These are phyloP conservation scores for Clarias magur DNA, from an alignment of 2,113 vertebrate species.

Conservation along the genomic window DNA sequence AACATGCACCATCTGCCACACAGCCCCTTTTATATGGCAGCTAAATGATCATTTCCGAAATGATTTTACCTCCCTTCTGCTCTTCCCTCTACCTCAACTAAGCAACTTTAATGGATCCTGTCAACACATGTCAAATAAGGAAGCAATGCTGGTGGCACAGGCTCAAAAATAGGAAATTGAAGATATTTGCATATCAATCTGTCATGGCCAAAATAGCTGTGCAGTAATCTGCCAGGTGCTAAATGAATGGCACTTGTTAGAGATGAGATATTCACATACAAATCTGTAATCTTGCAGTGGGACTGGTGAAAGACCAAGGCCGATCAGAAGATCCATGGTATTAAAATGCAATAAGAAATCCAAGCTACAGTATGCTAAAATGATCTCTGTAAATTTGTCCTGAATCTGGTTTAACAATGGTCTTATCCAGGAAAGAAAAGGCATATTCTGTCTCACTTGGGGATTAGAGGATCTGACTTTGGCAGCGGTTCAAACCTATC, in stretches of 20 bases:
- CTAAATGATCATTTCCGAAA: slow-evolving; percentile 40
- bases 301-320: slow-evolving; percentile 63
- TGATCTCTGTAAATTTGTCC: slow-evolving; percentile 55
- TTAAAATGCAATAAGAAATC: slow-evolving; percentile 68
- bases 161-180: slow-evolving; percentile 51
- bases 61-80: slow-evolving; percentile 23
- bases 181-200: slow-evolving; percentile 62
- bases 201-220: slow-evolving; percentile 60
- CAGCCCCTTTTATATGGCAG: slow-evolving; percentile 37
- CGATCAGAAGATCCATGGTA: slow-evolving; percentile 59
- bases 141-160: slow-evolving; percentile 42
- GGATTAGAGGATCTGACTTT: slow-evolving; percentile 40
- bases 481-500: slow-evolving; percentile 49
- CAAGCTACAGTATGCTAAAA: slow-evolving; percentile 42
- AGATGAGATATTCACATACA: slow-evolving; percentile 68
- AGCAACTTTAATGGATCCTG: slow-evolving; percentile 22
- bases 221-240: slow-evolving; percentile 58
- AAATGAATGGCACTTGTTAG: slow-evolving; percentile 62
- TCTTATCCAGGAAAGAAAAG: slow-evolving; percentile 59
- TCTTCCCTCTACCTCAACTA: slow-evolving; percentile 28
- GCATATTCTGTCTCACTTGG: slow-evolving; percentile 39
- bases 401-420: slow-evolving; percentile 65
- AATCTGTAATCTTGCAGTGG: slow-evolving; percentile 62
- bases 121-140: slow-evolving; percentile 5
- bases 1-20: slow-evolving; percentile 54